Base-by-base conservation (phyloP, 1,140 invertebrate genomes). In the Ridgeia piscesae region DNA sequence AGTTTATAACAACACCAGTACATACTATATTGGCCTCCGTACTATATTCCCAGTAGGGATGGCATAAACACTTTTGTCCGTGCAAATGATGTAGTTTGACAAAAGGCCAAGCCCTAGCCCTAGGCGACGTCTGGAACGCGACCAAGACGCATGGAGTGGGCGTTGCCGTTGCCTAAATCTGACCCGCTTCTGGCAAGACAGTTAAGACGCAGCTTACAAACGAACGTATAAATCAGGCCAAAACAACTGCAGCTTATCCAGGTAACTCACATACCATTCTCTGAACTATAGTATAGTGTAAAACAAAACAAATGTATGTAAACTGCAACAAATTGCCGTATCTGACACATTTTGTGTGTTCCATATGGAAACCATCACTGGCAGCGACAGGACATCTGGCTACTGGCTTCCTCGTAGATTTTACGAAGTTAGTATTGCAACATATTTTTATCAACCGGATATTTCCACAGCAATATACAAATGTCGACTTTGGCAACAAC, bases 151-250 rank as follows among this genome's bases (percentile, higher is more conserved):
- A 6, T 77, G 58, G 17, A 77, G 58, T 77, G 58, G 58, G 58
- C 58, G 58, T 77, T 77, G 58, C 58, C 58, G 58, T 77, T 77
- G 58, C 58, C 58, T 77, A 77, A 77, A 77, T 77, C 58, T 77
- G 58, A 77, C 58, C 58, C 27, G 58, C 58, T 77, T 77, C 58
- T 77, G 17, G 58, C 17, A 77, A 77, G 58, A 42, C 58, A 77
- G 42, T 77, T 77, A 27, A 77, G 58, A 77, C 58, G 58, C 58
- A 77, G 58, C 58, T 77, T 31, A 77, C 8, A 77, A 77, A 77
- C 27, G 8, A 27, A 77, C 58, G 58, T 9, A 77, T 77, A 14
- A 77, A 77, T 77, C 58, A 17, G 58, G 58, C 58, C 11, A 77
- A 77, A 77, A 77, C 58, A 21, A 77, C 58, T 4, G 27, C 58